phyloP scores from a whole-genome alignment of 2,888 invertebrate species.

The Gisinianus flammeolus region DNA sequence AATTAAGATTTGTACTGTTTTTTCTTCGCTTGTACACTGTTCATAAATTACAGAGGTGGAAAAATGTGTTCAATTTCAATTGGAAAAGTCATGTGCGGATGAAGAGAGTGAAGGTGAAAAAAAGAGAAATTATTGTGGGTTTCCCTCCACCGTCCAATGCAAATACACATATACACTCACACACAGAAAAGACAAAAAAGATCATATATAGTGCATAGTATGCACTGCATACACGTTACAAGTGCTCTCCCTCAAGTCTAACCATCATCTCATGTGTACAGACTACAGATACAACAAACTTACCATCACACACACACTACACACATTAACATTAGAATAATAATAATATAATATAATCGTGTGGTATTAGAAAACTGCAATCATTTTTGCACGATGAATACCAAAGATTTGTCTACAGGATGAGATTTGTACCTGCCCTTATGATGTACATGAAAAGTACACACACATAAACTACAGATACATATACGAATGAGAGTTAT shows the following conservation, averaged over 20 bases:
- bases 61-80: not conserved
- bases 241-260: not conserved
- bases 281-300: too few relatives aligned
- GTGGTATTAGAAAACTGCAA: not conserved
- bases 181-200: too few relatives aligned
- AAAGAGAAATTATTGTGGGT: constrained; percentile 7
- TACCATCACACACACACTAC: not conserved
- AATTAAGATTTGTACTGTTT: not conserved
- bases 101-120: not conserved
- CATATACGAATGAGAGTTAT: not conserved
- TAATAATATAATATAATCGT: not conserved
- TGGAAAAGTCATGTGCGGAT: not conserved
- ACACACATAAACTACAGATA: too few relatives aligned
- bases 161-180: too few relatives aligned
- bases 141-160: not conserved
- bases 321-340: not conserved
- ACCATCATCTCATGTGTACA: too few relatives aligned
- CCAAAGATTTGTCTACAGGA: not conserved
- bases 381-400: not conserved
- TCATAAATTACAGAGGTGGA: not conserved
- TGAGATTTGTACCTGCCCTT: too few relatives aligned
- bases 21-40: not conserved
- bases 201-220: too few relatives aligned
- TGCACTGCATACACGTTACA: too few relatives aligned
- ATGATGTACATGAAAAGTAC: not conserved